Base-by-base conservation (phyloP, 92 coral and sea anemone species). In the Phenganax marumi region DNA sequence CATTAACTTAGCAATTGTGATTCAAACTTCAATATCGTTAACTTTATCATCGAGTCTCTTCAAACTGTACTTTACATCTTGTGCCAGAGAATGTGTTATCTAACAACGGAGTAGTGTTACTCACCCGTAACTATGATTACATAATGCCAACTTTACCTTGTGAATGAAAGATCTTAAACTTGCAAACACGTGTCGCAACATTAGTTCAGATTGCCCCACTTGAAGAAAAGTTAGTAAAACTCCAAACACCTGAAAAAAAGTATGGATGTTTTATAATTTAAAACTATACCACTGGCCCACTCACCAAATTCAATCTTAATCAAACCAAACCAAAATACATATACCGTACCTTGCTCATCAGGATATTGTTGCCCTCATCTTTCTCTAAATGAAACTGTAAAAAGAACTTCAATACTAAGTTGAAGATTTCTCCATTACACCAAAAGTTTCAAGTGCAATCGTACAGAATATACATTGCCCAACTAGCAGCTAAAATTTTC, bases 101-200 rank as follows among this genome's bases (percentile, higher is more conserved):
- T 33, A 33, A 33, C 43, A 33, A 33, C 43, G 43, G 43, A 33
- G 43, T 33, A 33, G 0, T 33, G 43, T 33, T 33, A 5, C 2
- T 33, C 43, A 33, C 5, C 5, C 43, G 3, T 33, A 33, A 33
- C 2, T 33, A 33, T 12, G 7, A 12, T 52, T 7, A 1, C 9
- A 46, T 55, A 58, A 48, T 21, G 48, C 57, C 24, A 19, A 13
- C 6, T 23, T 52, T 55, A 94, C 98, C 93, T 92, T 94, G 87
- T 94, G 93, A 80, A 94, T 94, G 85, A 90, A 94, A 6, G 98
- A 92, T 79, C 98, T 83, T 54, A 94, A 89, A 82, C 93, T 94
- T 22, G 98, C 97, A 87, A 94, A 94, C 84, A 94, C 97, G 85
- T 94, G 98, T 74, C 86, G 92, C 91, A 94, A 86, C 94, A 92